Evolutionary conservation across 2,797 vertebrate species (phyloP).

Genomic region (Coluber constrictor): DNA sequence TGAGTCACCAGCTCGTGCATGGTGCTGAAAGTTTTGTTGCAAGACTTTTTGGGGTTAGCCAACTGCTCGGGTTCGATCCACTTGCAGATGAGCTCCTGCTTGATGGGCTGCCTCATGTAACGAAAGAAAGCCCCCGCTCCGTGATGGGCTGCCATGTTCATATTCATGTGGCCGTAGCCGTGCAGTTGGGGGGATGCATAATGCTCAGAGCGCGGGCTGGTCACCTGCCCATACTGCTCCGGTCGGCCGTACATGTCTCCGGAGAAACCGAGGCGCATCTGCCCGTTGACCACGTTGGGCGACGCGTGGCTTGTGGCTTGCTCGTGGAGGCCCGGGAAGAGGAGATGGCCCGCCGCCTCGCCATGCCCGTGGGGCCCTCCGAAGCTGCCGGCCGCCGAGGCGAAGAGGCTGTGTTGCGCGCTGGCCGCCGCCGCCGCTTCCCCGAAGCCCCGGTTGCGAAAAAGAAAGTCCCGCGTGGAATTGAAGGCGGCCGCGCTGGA

Average conservation of each 20-base stretch:
- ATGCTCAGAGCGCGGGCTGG: slow-evolving; percentile 94
- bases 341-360: slow-evolving; percentile 94
- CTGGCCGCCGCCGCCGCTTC: slow-evolving; percentile 86
- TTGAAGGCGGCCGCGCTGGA: slow-evolving; percentile 93
- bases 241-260: slow-evolving; percentile 97
- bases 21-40: slow-evolving; percentile 97
- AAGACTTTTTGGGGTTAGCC: slow-evolving; percentile 94
- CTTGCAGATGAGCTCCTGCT: slow-evolving; percentile 98
- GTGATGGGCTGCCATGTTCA: slow-evolving; percentile 99
- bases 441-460: slow-evolving; percentile 96
- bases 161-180: slow-evolving; percentile 97
- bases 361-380: slow-evolving; percentile 90
- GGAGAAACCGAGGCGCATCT: slow-evolving; percentile 98
- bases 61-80: slow-evolving; percentile 98
- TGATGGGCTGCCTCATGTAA: slow-evolving; percentile 96
- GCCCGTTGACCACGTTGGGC: slow-evolving; percentile 95
- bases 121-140: slow-evolving; percentile 96
- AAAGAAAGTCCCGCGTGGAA: slow-evolving; percentile 99
- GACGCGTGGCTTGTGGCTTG: slow-evolving; percentile 92
- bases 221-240: slow-evolving; percentile 96
- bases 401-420: slow-evolving; percentile 77
- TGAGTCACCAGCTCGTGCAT: slow-evolving; percentile 98
- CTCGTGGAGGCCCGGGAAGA: slow-evolving; percentile 96
- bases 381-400: slow-evolving; percentile 84
- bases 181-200: slow-evolving; percentile 95